Percentiles rank a stretch among this genome's conserved stretches.
Evolutionary conservation across 2,888 invertebrate species (phyloP).

Genomic region (Acronicta alni): DNA sequence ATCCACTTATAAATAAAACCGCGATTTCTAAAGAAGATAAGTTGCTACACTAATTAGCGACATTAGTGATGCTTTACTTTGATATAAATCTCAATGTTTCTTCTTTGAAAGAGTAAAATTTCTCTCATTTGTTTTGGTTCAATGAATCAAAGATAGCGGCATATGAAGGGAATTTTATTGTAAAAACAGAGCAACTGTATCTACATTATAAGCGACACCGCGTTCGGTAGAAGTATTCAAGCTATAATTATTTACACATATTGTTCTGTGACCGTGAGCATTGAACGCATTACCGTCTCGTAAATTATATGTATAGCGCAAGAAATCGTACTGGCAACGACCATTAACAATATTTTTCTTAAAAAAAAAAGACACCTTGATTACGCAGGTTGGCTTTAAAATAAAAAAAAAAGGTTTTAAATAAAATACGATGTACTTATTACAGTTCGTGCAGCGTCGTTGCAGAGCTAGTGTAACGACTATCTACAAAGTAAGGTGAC

Average conservation of each 20-base stretch:
- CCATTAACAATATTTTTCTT: neutral
- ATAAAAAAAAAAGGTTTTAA: conserved; percentile 2
- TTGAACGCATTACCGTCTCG: conserved; percentile 19
- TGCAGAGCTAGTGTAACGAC: conserved; percentile 67
- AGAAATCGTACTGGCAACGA: conserved; percentile 14
- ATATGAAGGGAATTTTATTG: conserved; percentile 24
- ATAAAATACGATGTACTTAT: conserved; percentile 7
- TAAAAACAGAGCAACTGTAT: conserved; percentile 35
- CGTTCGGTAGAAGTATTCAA: conserved; percentile 47
- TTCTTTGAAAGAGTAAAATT: conserved; percentile 19
- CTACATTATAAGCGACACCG: conserved; percentile 49
- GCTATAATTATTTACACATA: conserved; percentile 47
- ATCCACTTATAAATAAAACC: conserved; percentile 7
- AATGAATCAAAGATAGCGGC: conserved; percentile 12
- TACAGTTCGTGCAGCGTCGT: conserved; percentile 26
- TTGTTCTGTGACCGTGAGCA: conserved; percentile 53
- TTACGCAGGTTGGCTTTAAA: conserved; percentile 5
- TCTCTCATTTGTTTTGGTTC: conserved; percentile 20
- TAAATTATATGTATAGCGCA: conserved; percentile 27
- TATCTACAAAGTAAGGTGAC: conserved; percentile 88
- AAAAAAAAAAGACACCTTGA: conserved; percentile 11
- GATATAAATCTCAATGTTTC: conserved; percentile 31
- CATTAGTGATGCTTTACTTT: conserved; percentile 15
- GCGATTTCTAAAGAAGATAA: conserved; percentile 15
- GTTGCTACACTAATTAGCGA: conserved; percentile 23